Conservation (phyloP, 2,888 invertebrate genomes). For the Suillia variegata region DNA sequence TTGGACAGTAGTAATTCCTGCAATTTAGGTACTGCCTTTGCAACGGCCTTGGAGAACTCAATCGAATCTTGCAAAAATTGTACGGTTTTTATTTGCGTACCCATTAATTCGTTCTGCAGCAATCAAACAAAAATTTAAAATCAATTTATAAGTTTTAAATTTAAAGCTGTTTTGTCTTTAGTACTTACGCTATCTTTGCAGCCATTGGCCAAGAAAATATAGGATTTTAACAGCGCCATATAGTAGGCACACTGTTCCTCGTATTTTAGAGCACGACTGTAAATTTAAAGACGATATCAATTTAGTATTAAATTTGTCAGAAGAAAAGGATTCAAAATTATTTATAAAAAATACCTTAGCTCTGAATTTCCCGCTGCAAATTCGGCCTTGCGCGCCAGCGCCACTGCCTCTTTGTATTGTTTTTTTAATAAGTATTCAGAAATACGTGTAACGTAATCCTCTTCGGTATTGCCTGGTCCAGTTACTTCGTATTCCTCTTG, state of each 20-base stretch:
- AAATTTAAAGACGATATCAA: not conserved
- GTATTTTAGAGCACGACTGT: slow-evolving; percentile 38
- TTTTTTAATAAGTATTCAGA: slow-evolving; percentile 47
- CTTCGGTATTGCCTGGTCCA: slow-evolving; percentile 51
- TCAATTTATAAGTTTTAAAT: not conserved
- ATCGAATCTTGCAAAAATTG: slow-evolving; percentile 74
- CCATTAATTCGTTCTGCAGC: slow-evolving; percentile 64
- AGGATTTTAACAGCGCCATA: slow-evolving; percentile 54
- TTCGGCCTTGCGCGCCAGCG: slow-evolving; percentile 55
- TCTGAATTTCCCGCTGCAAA: slow-evolving; percentile 53
- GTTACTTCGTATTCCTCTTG: slow-evolving; percentile 38
- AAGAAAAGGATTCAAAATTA: not conserved
- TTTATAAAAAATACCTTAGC: slow-evolving; percentile 35
- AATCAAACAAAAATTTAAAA: not conserved
- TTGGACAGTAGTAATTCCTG: slow-evolving; percentile 75
- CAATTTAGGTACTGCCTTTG: slow-evolving; percentile 66
- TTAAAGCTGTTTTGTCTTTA: no score
- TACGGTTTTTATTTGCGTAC: slow-evolving; percentile 69
- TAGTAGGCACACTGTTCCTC: slow-evolving; percentile 57
- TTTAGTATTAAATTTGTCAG: not conserved
- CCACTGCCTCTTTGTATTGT: slow-evolving; percentile 53
- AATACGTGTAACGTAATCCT: slow-evolving; percentile 49
- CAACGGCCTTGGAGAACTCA: slow-evolving; percentile 61
- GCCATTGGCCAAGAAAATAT: slow-evolving; percentile 52
- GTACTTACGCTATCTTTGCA: slow-evolving; percentile 53